Base-by-base conservation (phyloP, 2,888 invertebrate genomes). In the Pandemis cinnamomeana region DNA sequence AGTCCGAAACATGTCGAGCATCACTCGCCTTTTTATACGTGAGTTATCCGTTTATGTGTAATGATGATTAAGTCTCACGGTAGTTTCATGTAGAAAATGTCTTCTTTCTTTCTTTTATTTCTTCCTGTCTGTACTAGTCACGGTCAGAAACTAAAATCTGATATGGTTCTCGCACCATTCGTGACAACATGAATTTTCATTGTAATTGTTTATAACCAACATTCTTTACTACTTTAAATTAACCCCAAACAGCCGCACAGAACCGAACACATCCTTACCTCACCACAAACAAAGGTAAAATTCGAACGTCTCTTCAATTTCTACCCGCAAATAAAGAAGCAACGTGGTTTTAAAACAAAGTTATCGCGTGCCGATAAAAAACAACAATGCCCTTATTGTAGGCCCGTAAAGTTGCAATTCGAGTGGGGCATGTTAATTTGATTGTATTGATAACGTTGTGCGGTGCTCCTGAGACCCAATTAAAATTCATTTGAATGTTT, bases 401-500 rank as follows among this genome's bases (percentile, higher is more conserved):
- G 15, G 11, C 15, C 7, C 2, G 2, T 60, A 64, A 64, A 69
- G 64, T n/a, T 69, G 42, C 0, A 69, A 60, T n/a, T 60, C 55
- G 69, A 27, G 11, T 44, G 27, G 11, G 13, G 5, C n/a, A 36
- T 44, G 2, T n/a, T 15, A 27, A n/a, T 5, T 10, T 13, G 11
- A 7, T 10, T 20, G 63, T 27, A n/a, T 8, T 42, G 46, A 20
- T 63, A 67, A 53, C 5, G 55, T 68, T 68, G 53, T 20, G 20
- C 27, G 58, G 0, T 48, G 63, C 48, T 46, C n/a, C 42, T 61
- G 70, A 67, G 73, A 61, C 36, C 64, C 66, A 74, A 74, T 74
- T 74, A 74, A 74, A 74, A 70, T 74, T 74, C 73, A 74, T 70
- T 74, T 70, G 66, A 70, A 2, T 74, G 73, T 74, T 74, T 74